Evolutionary conservation across 2,888 invertebrate genomes (phyloP).

Genomic region (Acanthococcus lagerstroemiae): DNA sequence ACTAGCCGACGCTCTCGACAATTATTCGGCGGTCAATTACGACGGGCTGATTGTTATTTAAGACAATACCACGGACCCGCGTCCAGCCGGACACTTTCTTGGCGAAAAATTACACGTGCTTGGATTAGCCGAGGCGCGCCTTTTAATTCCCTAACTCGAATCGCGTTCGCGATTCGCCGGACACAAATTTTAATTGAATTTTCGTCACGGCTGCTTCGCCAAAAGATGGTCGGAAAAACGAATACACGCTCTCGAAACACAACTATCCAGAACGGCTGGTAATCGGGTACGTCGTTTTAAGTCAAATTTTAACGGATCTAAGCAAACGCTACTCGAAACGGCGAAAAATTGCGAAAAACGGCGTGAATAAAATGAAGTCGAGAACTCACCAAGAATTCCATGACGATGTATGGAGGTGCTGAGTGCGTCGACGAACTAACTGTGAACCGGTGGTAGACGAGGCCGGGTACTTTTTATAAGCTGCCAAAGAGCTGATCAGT

Average conservation of each 20-base stretch:
- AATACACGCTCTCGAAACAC: neutral
- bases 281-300: too few species aligned
- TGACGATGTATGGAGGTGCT: neutral
- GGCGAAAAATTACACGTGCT: neutral
- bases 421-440: neutral
- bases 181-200: neutral
- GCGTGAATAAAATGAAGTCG: too few species aligned
- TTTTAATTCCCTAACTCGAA: neutral
- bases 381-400: constrained; percentile 18
- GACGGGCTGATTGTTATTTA: too few species aligned
- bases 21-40: neutral
- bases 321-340: too few species aligned
- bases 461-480: constrained; percentile 21
- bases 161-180: neutral
- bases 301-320: too few species aligned
- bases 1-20: too few species aligned
- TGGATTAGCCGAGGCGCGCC: neutral
- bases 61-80: too few species aligned
- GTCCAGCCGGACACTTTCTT: too few species aligned
- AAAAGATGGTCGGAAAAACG: neutral
- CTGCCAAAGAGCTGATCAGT: neutral
- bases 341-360: too few species aligned
- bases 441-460: constrained; percentile 7
- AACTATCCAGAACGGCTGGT: neutral
- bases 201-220: neutral